phyloP scores from a whole-genome alignment of 2,113 vertebrate genomes.

The Scopus umbretta region DNA sequence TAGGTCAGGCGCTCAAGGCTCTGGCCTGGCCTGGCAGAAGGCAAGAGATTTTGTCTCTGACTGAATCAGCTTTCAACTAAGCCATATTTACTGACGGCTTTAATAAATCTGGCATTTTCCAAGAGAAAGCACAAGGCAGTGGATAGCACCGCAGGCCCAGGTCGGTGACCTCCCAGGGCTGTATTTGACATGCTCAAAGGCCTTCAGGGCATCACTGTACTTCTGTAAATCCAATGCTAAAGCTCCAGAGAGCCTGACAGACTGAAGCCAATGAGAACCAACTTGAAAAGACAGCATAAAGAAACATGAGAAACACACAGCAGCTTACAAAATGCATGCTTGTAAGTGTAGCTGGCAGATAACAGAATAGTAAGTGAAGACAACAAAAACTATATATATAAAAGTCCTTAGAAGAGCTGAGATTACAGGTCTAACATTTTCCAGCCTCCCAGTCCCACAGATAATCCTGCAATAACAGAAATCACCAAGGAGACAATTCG shows the following conservation, averaged over 20 bases:
- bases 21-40: background rate
- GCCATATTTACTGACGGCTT: background rate
- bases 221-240: background rate
- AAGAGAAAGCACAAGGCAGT: background rate
- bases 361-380: background rate
- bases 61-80: background rate
- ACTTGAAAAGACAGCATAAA: background rate
- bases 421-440: constrained; percentile 20
- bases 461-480: background rate
- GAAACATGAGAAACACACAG: background rate
- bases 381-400: background rate
- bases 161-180: background rate
- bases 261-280: background rate
- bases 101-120: background rate
- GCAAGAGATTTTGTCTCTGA: background rate
- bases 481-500: background rate
- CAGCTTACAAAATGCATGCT: background rate
- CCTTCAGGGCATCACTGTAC: background rate
- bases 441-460: background rate
- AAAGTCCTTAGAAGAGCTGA: background rate
- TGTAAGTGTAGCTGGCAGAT: background rate
- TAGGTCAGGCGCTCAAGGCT: background rate
- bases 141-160: background rate
- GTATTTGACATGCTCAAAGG: background rate
- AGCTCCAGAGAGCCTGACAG: background rate